Conservation (phyloP, 2,888 invertebrate species). For the Chironomus riparius region DNA sequence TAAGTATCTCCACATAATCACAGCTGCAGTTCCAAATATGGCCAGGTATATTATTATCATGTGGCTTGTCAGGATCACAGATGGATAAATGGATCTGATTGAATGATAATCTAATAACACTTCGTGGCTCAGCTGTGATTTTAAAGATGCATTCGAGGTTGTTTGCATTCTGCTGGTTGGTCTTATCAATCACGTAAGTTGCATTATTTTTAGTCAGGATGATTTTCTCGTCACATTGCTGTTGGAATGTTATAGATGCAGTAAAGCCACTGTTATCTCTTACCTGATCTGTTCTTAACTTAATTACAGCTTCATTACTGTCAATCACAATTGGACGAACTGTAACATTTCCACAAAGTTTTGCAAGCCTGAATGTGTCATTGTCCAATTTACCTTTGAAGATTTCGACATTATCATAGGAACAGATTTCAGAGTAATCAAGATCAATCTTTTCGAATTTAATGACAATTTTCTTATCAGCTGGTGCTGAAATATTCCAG, state of each 20-base stretch:
- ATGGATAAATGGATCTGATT: constrained; percentile 47
- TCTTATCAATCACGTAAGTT: constrained; percentile 36
- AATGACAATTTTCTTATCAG: constrained; percentile 53
- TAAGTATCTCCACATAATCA: constrained; percentile 64
- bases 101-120: constrained; percentile 49
- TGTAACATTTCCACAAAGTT: constrained; percentile 58
- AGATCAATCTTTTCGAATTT: constrained; percentile 50
- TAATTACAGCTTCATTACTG: constrained; percentile 51
- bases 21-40: constrained; percentile 50
- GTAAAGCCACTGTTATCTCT: constrained; percentile 48
- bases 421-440: constrained; percentile 46
- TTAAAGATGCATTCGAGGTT: constrained; percentile 30
- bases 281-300: constrained; percentile 43
- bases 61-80: constrained; percentile 43
- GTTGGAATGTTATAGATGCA: constrained; percentile 52
- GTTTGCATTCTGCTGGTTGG: constrained; percentile 41
- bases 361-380: constrained; percentile 44
- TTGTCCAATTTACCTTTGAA: constrained; percentile 45
- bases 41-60: constrained; percentile 28
- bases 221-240: constrained; percentile 63
- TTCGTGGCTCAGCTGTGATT: constrained; percentile 31
- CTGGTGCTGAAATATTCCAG: constrained; percentile 69
- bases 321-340: constrained; percentile 49
- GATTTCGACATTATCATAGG: constrained; percentile 52
- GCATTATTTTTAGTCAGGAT: constrained; percentile 42